These are phyloP conservation scores for Drosophila sturtevanti DNA, from an alignment of 1,140 invertebrate genomes.

Conservation along the genomic window DNA sequence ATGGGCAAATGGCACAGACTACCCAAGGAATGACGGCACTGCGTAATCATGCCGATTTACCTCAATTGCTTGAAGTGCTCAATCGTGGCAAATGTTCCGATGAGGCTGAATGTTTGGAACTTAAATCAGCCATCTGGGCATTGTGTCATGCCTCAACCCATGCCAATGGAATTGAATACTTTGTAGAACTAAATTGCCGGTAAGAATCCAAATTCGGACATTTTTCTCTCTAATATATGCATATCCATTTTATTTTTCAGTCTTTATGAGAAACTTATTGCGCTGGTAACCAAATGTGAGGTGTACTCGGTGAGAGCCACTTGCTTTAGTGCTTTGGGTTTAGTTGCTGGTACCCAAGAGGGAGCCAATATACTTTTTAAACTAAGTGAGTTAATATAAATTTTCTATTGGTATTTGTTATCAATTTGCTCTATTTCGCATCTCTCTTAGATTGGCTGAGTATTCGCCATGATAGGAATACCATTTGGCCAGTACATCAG, in stretches of 20 bases:
- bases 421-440: background rate
- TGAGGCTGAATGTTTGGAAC: slow-evolving; percentile 87
- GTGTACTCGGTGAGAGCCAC: slow-evolving; percentile 95
- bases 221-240: background rate
- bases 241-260: slow-evolving; percentile 26
- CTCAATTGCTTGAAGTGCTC: slow-evolving; percentile 82
- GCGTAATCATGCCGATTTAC: slow-evolving; percentile 83
- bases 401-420: background rate
- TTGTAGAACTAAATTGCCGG: slow-evolving; percentile 84
- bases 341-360: slow-evolving; percentile 91
- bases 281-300: slow-evolving; percentile 89
- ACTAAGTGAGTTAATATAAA: slow-evolving; percentile 84
- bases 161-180: slow-evolving; percentile 87
- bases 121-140: slow-evolving; percentile 96
- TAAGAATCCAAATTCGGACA: slow-evolving; percentile 4
- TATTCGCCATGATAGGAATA: slow-evolving; percentile 90
- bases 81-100: slow-evolving; percentile 84
- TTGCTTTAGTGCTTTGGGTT: slow-evolving; percentile 92
- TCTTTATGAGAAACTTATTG: slow-evolving; percentile 76
- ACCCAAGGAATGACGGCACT: slow-evolving; percentile 88
- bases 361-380: slow-evolving; percentile 90
- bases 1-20: slow-evolving; percentile 93
- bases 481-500: slow-evolving; percentile 92
- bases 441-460: slow-evolving; percentile 89
- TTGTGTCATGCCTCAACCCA: slow-evolving; percentile 92